Percentiles rank a stretch among this genome's conserved stretches.
Evolutionary conservation across 1,140 invertebrate genomes (phyloP).

Genomic region (Choristoneura fumiferana): DNA sequence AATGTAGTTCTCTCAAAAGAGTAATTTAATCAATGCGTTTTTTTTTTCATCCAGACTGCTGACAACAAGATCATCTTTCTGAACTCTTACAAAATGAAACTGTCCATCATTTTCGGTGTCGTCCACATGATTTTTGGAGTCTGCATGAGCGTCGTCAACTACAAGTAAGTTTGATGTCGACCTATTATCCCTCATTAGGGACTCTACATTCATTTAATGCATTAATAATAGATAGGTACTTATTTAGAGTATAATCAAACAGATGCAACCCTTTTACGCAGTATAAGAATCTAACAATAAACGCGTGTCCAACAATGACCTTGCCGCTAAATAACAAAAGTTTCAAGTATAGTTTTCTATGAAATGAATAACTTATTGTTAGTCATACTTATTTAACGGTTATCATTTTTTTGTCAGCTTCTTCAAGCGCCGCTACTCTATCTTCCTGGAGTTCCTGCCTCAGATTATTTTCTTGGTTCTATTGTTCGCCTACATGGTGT

Average conservation of each 20-base stretch:
- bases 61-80: slow-evolving; percentile 98
- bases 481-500: slow-evolving; percentile 96
- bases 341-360: too few species aligned
- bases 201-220: too few species aligned
- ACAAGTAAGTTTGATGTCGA: slow-evolving; percentile 81
- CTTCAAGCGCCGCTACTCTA: slow-evolving; percentile 88
- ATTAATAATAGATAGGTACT: too few species aligned
- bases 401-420: slow-evolving; percentile 78
- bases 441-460: slow-evolving; percentile 95
- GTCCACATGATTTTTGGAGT: slow-evolving; percentile 98
- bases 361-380: too few species aligned
- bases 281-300: too few species aligned
- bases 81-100: slow-evolving; percentile 99
- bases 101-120: slow-evolving; percentile 97
- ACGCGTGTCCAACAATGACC: too few species aligned
- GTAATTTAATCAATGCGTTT: too few species aligned
- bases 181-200: too few species aligned
- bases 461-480: slow-evolving; percentile 93
- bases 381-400: not conserved
- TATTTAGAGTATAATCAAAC: too few species aligned
- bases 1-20: too few species aligned
- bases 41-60: slow-evolving; percentile 80
- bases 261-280: too few species aligned
- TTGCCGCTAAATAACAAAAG: too few species aligned
- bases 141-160: slow-evolving; percentile 92